Base-by-base conservation (phyloP, 2,113 vertebrate genomes). In the Neogale vison region DNA sequence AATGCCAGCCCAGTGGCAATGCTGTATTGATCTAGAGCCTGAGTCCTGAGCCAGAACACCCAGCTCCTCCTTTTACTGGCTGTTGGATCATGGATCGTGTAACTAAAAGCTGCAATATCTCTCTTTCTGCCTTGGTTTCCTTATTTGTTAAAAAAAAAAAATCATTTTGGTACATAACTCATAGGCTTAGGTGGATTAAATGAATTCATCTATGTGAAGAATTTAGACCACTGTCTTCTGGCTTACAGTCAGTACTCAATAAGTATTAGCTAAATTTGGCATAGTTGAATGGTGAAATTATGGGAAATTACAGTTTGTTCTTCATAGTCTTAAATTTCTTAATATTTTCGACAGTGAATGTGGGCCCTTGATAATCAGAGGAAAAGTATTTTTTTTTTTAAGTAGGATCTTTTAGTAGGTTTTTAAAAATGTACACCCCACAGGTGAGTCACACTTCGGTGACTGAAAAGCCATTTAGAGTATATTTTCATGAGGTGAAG, bases 311-410 rank as follows among this genome's bases (percentile, higher is more conserved):
- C 39, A 47, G 90, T 79, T 87, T 36, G 17, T 24, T 95, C 79
- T 89, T 93, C n/a, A 47, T 20, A 18, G 39, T 47, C 57, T 90
- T 76, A 71, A 42, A 69, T 45, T 80, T 85, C 23, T 39, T 36
- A 50, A 18, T 61, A 34, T 36, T 36, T 92, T 96, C 92, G 29
- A 29, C 21, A n/a, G 17, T 67, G 34, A 63, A 84, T 18, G 34
- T 79, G 39, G 89, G 65, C 47, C 71, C 86, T 50, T 90, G 23
- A n/a, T 15, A 96, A n/a, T 81, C 20, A 94, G 93, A 74, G 74
- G 15, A 79, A 83, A 94, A 89, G 21, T 52, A 26, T 81, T 26
- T 42, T 81, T 26, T 45, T 85, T 85, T 81, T 77, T 65, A 96
- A 83, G 45, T n/a, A 57, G 39, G 15, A 71, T 29, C 76, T 96